A percentile compares a stretch with the other conserved stretches of the same genome.
Evolutionary conservation across 1,140 invertebrate genomes (phyloP).

Genomic region (Zaprionus kolodkinae): DNA sequence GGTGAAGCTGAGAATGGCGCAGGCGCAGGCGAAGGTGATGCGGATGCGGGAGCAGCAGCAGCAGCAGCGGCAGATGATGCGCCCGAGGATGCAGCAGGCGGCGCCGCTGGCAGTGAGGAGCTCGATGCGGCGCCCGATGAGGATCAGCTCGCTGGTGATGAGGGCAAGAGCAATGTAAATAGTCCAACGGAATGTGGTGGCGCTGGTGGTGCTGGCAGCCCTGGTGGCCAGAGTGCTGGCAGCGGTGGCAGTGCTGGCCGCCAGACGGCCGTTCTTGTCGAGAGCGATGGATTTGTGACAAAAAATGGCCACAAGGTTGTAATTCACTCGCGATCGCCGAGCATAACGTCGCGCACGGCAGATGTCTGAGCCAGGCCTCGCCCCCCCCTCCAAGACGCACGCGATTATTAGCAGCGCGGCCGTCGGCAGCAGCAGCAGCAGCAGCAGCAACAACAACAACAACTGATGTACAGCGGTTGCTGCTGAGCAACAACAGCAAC

Average conservation of each 20-base stretch:
- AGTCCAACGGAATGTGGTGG: constrained; percentile 57
- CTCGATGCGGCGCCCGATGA: constrained; percentile 18
- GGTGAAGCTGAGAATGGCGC: neutral
- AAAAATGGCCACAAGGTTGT: constrained; percentile 95
- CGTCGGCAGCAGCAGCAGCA: constrained; percentile 40
- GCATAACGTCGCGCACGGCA: constrained; percentile 90
- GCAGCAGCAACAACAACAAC: constrained; percentile 47
- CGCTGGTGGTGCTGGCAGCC: constrained; percentile 58
- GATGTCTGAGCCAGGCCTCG: constrained; percentile 91
- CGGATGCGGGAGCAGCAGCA: constrained; percentile 3
- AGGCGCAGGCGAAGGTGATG: neutral
- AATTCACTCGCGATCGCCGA: constrained; percentile 93
- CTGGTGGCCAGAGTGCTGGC: constrained; percentile 61
- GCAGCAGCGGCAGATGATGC: constrained; percentile 37
- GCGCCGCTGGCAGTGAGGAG: neutral
- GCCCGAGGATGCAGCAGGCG: constrained; percentile 54
- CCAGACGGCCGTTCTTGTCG: constrained; percentile 92
- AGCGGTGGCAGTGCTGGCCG: constrained; percentile 84
- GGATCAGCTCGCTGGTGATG: constrained; percentile 48
- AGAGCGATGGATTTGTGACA: constrained; percentile 91
- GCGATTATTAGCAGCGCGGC: constrained; percentile 76
- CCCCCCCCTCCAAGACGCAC: constrained; percentile 86
- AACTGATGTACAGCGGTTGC: constrained; percentile 8
- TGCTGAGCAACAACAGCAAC: constrained; percentile 32
- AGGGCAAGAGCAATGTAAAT: constrained; percentile 66